Conservation (phyloP, 2,888 invertebrate species). For the Cactoblastis cactorum region DNA sequence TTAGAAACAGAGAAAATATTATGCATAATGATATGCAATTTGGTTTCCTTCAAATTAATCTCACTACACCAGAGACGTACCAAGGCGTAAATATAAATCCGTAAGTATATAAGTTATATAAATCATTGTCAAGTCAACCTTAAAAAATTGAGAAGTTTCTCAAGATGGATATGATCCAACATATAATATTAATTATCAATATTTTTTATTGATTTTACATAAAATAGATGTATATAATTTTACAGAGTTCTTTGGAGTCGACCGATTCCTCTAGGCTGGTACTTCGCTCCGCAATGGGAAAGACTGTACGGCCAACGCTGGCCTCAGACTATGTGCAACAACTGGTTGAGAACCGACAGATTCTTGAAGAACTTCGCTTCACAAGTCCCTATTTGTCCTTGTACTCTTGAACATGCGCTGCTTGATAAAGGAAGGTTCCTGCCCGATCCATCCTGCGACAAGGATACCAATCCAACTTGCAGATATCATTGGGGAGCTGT, state of each 20-base stretch:
- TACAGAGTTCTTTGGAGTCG: constrained; percentile 90
- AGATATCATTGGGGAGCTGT: constrained; percentile 92
- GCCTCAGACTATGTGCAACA: constrained; percentile 91
- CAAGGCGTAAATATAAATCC: constrained; percentile 84
- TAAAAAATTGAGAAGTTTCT: no score
- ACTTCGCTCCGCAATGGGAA: constrained; percentile 94
- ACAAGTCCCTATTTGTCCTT: constrained; percentile 92
- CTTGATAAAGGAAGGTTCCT: constrained; percentile 95
- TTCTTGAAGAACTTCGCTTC: constrained; percentile 91
- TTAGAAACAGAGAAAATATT: no score
- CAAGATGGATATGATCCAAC: no score
- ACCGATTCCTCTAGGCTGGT: constrained; percentile 96
- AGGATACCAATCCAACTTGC: constrained; percentile 93
- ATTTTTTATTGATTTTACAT: no score
- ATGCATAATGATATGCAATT: constrained; percentile 88
- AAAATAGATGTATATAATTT: constrained; percentile 12
- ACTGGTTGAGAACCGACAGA: constrained; percentile 93
- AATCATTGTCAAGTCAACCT: no score
- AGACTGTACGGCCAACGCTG: constrained; percentile 87
- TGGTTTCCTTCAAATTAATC: constrained; percentile 92
- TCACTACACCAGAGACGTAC: constrained; percentile 86
- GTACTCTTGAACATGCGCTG: constrained; percentile 93
- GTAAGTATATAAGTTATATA: constrained; percentile 81
- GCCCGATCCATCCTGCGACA: constrained; percentile 94
- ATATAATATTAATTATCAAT: no score